Percentiles rank a stretch among this genome's conserved stretches.
Evolutionary conservation across 2,113 vertebrate species (phyloP).

Genomic region (Tylochromis polylepis): DNA sequence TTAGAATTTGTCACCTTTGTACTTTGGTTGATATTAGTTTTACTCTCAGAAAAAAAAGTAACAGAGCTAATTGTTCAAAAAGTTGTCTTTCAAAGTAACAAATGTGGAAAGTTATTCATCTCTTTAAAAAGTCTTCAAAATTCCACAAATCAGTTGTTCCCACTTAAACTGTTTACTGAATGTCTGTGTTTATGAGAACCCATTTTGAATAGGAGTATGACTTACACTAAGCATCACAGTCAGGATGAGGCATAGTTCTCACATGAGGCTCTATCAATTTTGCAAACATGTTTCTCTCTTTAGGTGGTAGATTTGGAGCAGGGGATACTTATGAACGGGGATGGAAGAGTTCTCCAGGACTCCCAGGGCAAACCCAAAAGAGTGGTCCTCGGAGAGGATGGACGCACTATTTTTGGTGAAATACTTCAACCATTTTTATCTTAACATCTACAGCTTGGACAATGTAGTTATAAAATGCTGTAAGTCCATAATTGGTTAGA

Average conservation of each 20-base stretch:
- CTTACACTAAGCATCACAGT: background rate
- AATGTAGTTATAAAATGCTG: background rate
- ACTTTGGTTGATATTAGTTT: background rate
- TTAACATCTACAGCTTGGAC: background rate
- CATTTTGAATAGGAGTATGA: background rate
- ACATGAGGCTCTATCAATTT: background rate
- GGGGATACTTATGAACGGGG: conserved; percentile 88
- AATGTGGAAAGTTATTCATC: background rate
- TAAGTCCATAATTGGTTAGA: background rate
- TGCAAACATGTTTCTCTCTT: background rate
- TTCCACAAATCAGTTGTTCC: background rate
- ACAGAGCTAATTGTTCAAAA: background rate
- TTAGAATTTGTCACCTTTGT: background rate
- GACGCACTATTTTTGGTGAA: conserved; percentile 92
- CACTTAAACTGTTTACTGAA: background rate
- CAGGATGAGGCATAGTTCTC: background rate
- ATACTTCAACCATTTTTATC: background rate
- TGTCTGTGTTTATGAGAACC: background rate
- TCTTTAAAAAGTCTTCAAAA: background rate
- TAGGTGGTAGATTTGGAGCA: conserved; percentile 90
- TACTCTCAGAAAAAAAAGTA: background rate
- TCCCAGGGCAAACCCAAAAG: conserved; percentile 88
- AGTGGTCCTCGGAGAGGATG: conserved; percentile 91
- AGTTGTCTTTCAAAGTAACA: background rate
- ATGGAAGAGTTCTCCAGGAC: conserved; percentile 90